Base-by-base conservation (phyloP, 2,888 invertebrate species). In the Acholoe squamosa region DNA sequence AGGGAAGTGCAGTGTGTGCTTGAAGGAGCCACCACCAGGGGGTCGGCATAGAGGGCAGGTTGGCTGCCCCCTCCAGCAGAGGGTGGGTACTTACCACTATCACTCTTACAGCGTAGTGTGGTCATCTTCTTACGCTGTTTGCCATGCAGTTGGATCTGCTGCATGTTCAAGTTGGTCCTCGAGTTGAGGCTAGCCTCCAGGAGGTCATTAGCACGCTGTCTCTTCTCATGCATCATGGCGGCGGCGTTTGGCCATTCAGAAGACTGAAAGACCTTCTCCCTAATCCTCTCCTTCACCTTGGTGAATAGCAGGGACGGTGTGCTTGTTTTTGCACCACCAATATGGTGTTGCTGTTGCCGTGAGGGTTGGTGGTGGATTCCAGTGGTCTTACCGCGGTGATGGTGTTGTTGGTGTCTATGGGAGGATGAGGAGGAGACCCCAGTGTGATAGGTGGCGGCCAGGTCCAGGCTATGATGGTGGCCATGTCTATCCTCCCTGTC, bases 281-380 rank as follows among this genome's bases (percentile, higher is more conserved):
- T 88, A 16, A 93, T 93, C 76, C 92, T 90, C 52, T 93, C 93
- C 88, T 92, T 93, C 7, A 93, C 92, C 89, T 92, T 92, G 34
- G 86, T 89, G 52, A 93, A 89, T 10, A 92, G 76, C 51, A 77
- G 76, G 0, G 89, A 89, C 0, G 92, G 91, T 0, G 91, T 77
- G 56, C 76, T 61, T 14, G 80, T 51, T 25, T 80, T 90, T 16
- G 12, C n/a, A 25, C 5, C 25, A 1, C 76, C 76, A 22, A 25
- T 61, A 22, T n/a, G 61, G 31, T n/a, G 28, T 61, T 61, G 61
- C 3, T 7, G 7, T 61, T n/a, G 61, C 1, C n/a, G 61, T n/a
- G 19, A n/a, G 25, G 28, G 28, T 31, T 3, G 28, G 19, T 31
- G 31, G 76, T 25, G 25, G 28, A 31, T n/a, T 0, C 28, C 76